Base-by-base conservation (phyloP, 1,140 invertebrate genomes). In the Drosophila tristis region DNA sequence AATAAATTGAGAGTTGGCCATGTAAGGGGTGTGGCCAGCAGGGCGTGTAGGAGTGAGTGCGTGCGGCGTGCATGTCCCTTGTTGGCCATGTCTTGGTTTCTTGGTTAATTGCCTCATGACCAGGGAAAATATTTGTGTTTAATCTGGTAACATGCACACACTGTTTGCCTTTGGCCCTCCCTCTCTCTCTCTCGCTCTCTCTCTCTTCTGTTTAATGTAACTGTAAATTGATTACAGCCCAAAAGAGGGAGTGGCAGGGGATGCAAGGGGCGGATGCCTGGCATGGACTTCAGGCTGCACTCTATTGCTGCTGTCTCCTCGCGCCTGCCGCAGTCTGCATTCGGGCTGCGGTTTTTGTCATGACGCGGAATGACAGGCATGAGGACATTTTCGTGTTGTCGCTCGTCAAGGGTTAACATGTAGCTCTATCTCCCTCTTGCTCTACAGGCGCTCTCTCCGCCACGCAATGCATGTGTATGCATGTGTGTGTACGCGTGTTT, bases 91-190 rank as follows among this genome's bases (percentile, higher is more conserved):
- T 54, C 29, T 50, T 39, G 65, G 49, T 54, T 55, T 74, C 47
- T 74, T 74, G 51, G 57, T 59, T 66, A 65, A 84, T 81, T 73
- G 78, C 50, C 72, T 66, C 59, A 80, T 74, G 65, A 74, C 80
- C 47, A 78, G 71, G 60, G 51, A 77, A 86, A 87, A 86, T 86
- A 86, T 86, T 86, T 86, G 84, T 76, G 80, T 86, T 87, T 86
- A 80, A 86, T 86, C 87, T 82, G 70, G 64, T 74, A 70, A 61
- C 35, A 39, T 39, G 35, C 35, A 11, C 60, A 57, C 74, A 78
- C 63, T 74, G 44, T 61, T 45, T 23, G 73, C 35, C 11, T 39
- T 2, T 11, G 9, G 3, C 31, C 1, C 9, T 3, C 2, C 31
- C 31, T 1, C 35, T 39, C 35, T 5, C 11, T 4, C 35, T 4